phyloP scores from a whole-genome alignment of 2,797 vertebrate genomes.

The Pipistrellus pygmaeus region DNA sequence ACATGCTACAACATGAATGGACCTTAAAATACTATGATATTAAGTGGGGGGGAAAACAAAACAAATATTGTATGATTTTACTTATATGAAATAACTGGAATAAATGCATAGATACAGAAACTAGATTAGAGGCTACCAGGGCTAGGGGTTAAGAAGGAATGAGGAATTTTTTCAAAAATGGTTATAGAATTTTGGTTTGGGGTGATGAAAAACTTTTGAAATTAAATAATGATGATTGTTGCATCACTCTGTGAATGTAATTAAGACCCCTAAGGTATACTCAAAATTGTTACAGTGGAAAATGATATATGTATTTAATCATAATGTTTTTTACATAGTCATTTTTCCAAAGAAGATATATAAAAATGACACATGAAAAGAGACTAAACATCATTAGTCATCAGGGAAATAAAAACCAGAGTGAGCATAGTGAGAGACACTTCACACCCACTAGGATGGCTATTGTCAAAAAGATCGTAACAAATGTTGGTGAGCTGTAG shows the following conservation, averaged over 20 bases:
- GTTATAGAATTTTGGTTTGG: not conserved
- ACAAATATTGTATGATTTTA: not conserved
- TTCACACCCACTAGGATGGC: not conserved
- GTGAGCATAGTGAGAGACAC: not conserved
- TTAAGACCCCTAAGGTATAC: not conserved
- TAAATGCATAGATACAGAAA: not conserved
- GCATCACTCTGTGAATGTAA: not conserved
- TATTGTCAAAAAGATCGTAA: not conserved
- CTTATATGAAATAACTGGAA: not conserved
- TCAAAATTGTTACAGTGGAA: not conserved
- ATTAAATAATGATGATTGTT: not conserved
- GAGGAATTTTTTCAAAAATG: not conserved
- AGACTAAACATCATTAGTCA: not conserved
- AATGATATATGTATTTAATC: not conserved
- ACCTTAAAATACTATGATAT: not conserved
- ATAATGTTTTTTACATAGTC: not conserved
- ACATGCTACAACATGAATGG: not conserved
- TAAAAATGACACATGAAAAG: not conserved
- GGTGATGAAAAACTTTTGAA: not conserved
- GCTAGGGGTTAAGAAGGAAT: not conserved
- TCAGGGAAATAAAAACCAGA: slow-evolving; percentile 9
- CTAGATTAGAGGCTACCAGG: not conserved
- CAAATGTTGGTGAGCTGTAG: not conserved
- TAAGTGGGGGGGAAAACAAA: not conserved
- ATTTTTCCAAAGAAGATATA: not conserved